phyloP scores from a whole-genome alignment of 2,888 invertebrate genomes.

The Ochropleura leucogaster region DNA sequence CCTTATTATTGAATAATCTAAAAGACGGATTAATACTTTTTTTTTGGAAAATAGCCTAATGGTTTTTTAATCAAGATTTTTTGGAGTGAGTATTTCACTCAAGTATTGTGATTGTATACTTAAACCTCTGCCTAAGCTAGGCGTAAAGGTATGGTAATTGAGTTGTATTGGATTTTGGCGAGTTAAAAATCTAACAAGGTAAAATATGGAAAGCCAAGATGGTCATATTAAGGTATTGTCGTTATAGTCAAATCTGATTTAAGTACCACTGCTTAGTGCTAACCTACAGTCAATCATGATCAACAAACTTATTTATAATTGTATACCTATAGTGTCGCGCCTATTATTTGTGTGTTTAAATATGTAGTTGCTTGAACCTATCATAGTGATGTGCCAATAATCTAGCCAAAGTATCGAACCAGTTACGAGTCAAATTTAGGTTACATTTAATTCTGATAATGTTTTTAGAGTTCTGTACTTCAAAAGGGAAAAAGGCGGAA shows the following conservation, averaged over 20 bases:
- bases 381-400: no score
- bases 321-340: not conserved
- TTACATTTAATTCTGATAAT: not conserved
- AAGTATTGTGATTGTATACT: not conserved
- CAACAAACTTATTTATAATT: not conserved
- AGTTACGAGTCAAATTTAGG: not conserved
- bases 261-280: not conserved
- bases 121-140: not conserved
- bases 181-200: no score
- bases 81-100: not conserved
- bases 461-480: no score
- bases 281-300: slow-evolving; percentile 6
- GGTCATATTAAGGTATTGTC: not conserved
- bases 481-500: no score
- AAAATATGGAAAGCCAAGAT: not conserved
- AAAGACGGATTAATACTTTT: no score
- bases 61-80: not conserved
- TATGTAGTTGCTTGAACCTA: no score
- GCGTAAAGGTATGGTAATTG: not conserved
- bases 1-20: no score
- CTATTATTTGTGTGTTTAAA: not conserved
- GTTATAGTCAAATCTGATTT: not conserved
- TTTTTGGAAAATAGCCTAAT: no score
- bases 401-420: not conserved
- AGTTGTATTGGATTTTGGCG: not conserved